Evolutionary conservation across 2,888 invertebrate genomes (phyloP).

Genomic region (Eristalis arbustorum): DNA sequence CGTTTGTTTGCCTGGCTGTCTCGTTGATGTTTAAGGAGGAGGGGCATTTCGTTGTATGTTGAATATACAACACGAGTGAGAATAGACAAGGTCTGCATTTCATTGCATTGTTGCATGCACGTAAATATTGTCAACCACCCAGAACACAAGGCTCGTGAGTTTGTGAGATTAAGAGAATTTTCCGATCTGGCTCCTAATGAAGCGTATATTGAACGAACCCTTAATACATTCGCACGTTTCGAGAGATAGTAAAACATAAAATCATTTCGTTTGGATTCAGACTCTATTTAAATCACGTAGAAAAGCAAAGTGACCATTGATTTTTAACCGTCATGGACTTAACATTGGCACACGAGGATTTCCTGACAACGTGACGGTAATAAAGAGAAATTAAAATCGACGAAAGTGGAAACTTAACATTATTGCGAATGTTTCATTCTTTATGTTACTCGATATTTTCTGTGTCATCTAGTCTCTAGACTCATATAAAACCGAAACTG

Average conservation of each 20-base stretch:
- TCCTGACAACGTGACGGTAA: constrained; percentile 51
- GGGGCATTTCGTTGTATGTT: background rate
- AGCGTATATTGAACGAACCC: too few species aligned
- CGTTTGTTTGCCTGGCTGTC: constrained; percentile 13
- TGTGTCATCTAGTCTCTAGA: background rate
- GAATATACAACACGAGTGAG: background rate
- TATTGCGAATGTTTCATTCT: background rate
- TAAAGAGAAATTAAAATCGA: background rate
- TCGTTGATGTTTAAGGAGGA: background rate
- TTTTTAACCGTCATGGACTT: constrained; percentile 25
- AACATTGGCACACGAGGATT: constrained; percentile 25
- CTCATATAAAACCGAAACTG: too few species aligned
- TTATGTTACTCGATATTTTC: constrained; percentile 8
- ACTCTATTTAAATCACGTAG: constrained; percentile 57
- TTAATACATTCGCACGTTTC: background rate
- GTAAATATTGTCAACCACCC: constrained; percentile 32
- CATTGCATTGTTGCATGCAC: constrained; percentile 39
- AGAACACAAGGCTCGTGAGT: background rate
- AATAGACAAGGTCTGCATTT: constrained; percentile 3
- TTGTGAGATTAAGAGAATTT: constrained; percentile 1
- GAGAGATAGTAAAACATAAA: background rate
- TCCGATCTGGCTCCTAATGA: background rate
- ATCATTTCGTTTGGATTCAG: constrained; percentile 3
- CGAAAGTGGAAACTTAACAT: background rate
- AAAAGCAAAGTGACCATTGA: constrained; percentile 5